A percentile compares a stretch with the other conserved stretches of the same genome.
These are phyloP conservation scores for Hydrozoanthus gracilis DNA, from an alignment of 92 coral and sea anemone genomes.

Conservation along the genomic window DNA sequence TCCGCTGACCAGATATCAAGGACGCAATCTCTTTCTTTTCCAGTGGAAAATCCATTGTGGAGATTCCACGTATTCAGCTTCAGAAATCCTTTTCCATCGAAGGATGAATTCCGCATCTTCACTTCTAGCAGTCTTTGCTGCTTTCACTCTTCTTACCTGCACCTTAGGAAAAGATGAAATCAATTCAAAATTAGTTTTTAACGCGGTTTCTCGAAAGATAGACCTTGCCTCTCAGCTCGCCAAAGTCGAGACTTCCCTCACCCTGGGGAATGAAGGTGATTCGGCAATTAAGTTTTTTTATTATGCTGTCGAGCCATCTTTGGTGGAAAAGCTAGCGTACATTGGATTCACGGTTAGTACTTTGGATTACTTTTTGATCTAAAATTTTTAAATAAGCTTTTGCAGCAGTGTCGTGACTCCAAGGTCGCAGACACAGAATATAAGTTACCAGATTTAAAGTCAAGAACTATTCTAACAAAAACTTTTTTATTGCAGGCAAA, in stretches of 20 bases:
- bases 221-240: conserved; percentile 91
- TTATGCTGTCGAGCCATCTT: conserved; percentile 85
- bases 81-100: conserved; percentile 91
- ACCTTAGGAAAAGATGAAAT: conserved; percentile 76
- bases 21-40: conserved; percentile 66
- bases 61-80: conserved; percentile 90
- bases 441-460: neutral
- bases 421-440: neutral
- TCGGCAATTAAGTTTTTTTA: conserved; percentile 67
- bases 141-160: conserved; percentile 63
- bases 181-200: conserved; percentile 72
- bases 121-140: conserved; percentile 69
- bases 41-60: conserved; percentile 81
- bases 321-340: conserved; percentile 88
- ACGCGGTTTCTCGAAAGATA: conserved; percentile 94
- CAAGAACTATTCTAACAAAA: conserved; percentile 27
- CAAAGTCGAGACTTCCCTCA: conserved; percentile 80
- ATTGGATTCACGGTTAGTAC: conserved; percentile 84
- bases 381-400: neutral
- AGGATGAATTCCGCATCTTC: conserved; percentile 84
- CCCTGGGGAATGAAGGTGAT: conserved; percentile 92
- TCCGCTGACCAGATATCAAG: conserved; percentile 35
- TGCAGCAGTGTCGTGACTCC: conserved; percentile 15
- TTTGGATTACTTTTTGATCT: neutral
- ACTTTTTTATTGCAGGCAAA: conserved; percentile 60